Percentiles rank a stretch among this genome's conserved stretches.
Evolutionary conservation across 2,888 invertebrate genomes (phyloP).

Genomic region (Acrocyrtus sp.): DNA sequence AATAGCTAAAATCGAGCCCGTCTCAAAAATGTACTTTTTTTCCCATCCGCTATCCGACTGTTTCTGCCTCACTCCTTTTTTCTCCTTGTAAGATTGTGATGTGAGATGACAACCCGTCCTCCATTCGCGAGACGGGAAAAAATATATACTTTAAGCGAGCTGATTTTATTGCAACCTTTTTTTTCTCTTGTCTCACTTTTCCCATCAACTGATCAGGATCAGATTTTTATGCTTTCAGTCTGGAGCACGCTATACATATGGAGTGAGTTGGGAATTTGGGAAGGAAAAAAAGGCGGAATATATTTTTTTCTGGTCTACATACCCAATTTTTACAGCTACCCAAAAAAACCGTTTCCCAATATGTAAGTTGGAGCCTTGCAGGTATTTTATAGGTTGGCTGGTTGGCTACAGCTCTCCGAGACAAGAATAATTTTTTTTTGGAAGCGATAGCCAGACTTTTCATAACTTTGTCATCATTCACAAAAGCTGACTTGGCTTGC

Average conservation of each 20-base stretch:
- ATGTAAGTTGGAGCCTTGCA: not conserved
- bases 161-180: slow-evolving; percentile 45
- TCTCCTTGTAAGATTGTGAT: slow-evolving; percentile 14
- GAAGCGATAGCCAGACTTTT: not conserved
- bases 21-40: not conserved
- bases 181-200: slow-evolving; percentile 27
- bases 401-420: not conserved
- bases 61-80: not conserved
- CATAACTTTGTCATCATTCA: slow-evolving; percentile 31
- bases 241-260: slow-evolving; percentile 6
- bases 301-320: not conserved
- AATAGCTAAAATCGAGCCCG: too few species aligned
- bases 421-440: not conserved
- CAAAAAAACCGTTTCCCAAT: slow-evolving; percentile 10
- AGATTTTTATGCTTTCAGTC: slow-evolving; percentile 27
- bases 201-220: slow-evolving; percentile 14
- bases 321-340: slow-evolving; percentile 27
- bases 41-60: not conserved
- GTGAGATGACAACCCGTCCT: slow-evolving; percentile 28
- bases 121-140: slow-evolving; percentile 3
- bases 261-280: not conserved
- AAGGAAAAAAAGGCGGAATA: too few species aligned
- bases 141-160: not conserved
- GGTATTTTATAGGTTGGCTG: not conserved
- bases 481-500: slow-evolving; percentile 21